Evolutionary conservation across 2,888 invertebrate species (phyloP), one percentile per base, ranked within the genome.

Genomic region (Epistrophella euchroma): DNA sequence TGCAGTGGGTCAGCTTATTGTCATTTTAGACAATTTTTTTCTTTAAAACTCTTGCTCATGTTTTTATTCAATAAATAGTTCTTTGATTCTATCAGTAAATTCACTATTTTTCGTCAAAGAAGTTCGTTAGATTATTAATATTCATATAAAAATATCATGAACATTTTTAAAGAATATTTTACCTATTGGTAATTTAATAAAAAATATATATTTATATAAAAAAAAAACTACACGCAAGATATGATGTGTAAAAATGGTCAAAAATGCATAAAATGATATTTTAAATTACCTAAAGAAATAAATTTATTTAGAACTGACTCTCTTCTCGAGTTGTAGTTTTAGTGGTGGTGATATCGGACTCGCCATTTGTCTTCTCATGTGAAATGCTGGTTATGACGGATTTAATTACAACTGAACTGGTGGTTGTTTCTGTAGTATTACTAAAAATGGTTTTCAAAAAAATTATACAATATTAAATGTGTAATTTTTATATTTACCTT

Each of bases 401-500:
- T 90, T 92, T 92, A 19, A 93, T 92, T 28, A 93, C 90, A 25
- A 92, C 92, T n/a, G 93, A 91, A 88, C 91, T 93, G 58, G 91
- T 91, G 88, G 88, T 91, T 17, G 91, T 91, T 88, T 93, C 92
- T 17, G 91, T 91, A 13, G 92, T 92, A 79, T 91, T 92, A 62
- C 92, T 92, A 81, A 62, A 88, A 88, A 77, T 28, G 5, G 25
- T 70, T 78, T 58, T 15, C 66, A 55, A 19, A 15, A 50, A 50
- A 19, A 50, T n/a, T 17, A 37, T 6, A 37, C 40, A 50, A 10
- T n/a, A 3, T 37, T 19, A 19, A 40, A 74, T 25, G 17, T 2
- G 4, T 50, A 10, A 28, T 28, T 28, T 17, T 6, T 0, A 28
- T 32, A 56, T 66, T 88, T 88, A 92, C 92, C 91, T 90, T 64